Evolutionary conservation across 2,888 invertebrate species (phyloP).

Genomic region (Leptopilina syphax): DNA sequence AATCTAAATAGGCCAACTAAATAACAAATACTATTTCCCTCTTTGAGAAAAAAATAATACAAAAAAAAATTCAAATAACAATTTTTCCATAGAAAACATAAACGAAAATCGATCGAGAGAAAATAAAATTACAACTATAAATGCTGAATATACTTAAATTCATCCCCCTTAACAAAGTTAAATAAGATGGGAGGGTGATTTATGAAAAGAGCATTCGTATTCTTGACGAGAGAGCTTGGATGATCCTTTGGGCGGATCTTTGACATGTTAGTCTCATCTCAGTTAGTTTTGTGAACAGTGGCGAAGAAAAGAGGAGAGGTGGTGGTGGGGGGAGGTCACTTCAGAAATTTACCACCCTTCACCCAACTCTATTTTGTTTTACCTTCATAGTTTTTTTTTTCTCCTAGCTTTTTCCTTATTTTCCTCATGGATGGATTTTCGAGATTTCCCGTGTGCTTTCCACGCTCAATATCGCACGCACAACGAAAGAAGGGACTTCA

Average conservation of each 20-base stretch:
- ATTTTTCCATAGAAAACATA: no score
- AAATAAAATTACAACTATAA: not conserved
- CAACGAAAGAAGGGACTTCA: slow-evolving; percentile 23
- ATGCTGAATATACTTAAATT: slow-evolving; percentile 8
- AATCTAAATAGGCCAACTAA: no score
- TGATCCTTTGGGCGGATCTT: slow-evolving; percentile 61
- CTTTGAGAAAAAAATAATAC: no score
- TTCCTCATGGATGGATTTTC: slow-evolving; percentile 51
- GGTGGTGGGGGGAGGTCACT: slow-evolving; percentile 32
- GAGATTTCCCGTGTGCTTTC: slow-evolving; percentile 64
- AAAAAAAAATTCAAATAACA: no score
- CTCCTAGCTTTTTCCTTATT: slow-evolving; percentile 20
- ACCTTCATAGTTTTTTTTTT: slow-evolving; percentile 39
- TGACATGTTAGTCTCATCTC: slow-evolving; percentile 64
- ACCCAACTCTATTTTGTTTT: slow-evolving; percentile 11
- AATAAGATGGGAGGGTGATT: slow-evolving; percentile 5
- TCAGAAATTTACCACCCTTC: slow-evolving; percentile 22
- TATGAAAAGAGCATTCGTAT: slow-evolving; percentile 57
- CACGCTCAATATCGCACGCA: slow-evolving; percentile 28
- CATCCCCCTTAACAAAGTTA: slow-evolving; percentile 21
- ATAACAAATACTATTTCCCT: no score
- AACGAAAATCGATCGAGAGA: not conserved
- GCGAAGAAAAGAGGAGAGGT: no score
- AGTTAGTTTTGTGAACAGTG: slow-evolving; percentile 51
- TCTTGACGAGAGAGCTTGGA: slow-evolving; percentile 57